These are phyloP conservation scores for Melitaea athalia DNA, from an alignment of 2,888 invertebrate species.

Conservation along the genomic window DNA sequence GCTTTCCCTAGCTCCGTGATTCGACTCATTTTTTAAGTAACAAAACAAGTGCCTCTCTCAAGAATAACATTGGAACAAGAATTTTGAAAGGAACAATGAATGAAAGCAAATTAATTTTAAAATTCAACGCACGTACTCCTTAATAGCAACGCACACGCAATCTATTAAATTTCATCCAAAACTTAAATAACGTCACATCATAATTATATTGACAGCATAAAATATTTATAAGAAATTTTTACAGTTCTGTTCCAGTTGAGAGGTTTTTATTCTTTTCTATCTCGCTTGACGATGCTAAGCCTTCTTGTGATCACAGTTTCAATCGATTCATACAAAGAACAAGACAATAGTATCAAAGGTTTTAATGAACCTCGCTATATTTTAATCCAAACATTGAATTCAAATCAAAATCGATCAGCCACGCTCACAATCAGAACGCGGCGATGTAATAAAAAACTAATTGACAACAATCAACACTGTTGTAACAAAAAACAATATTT, in stretches of 20 bases:
- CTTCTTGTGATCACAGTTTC: constrained; percentile 33
- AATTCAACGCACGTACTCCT: constrained; percentile 33
- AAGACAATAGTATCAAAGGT: constrained; percentile 61
- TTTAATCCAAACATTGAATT: constrained; percentile 78
- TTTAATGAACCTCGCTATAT: constrained; percentile 70
- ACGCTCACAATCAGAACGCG: constrained; percentile 69
- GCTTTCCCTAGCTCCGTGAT: constrained; percentile 69
- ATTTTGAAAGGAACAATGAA: constrained; percentile 48
- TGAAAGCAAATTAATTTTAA: constrained; percentile 40
- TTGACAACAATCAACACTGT: constrained; percentile 79
- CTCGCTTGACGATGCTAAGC: neutral
- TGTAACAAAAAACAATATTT: constrained; percentile 78
- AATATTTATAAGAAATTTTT: neutral
- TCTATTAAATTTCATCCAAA: constrained; percentile 12
- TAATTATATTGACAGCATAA: neutral
- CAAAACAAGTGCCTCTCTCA: constrained; percentile 68
- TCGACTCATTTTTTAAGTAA: constrained; percentile 76
- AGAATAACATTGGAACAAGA: constrained; percentile 53
- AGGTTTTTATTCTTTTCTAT: neutral
- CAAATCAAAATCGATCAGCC: constrained; percentile 72
- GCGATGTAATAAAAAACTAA: constrained; percentile 72
- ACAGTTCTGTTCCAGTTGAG: neutral
- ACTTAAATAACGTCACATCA: neutral
- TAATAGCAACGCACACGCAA: constrained; percentile 46
- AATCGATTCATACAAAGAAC: constrained; percentile 43